A percentile compares a stretch with the other conserved stretches of the same genome.
Evolutionary conservation across 2,797 vertebrate genomes (phyloP).

Genomic region (Tamandua tetradactyla): DNA sequence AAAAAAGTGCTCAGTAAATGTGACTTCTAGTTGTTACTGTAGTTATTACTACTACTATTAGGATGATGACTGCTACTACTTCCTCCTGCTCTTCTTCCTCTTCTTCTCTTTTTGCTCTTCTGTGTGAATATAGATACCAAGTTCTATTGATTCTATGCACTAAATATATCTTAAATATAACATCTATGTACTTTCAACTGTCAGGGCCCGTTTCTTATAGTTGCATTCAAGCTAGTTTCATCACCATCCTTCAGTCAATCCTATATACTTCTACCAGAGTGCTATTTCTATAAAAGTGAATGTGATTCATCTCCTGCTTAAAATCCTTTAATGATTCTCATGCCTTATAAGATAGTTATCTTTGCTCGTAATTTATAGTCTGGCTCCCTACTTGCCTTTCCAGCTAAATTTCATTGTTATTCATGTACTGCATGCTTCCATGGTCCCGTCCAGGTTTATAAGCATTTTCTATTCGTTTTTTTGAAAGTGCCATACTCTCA

Average conservation of each 20-base stretch:
- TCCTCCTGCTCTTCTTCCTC: neutral
- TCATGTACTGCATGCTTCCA: neutral
- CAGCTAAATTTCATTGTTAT: neutral
- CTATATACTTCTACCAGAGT: neutral
- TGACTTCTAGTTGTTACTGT: neutral
- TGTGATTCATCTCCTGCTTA: neutral
- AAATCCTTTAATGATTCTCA: conserved; percentile 18
- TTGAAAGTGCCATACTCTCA: neutral
- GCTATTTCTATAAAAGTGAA: neutral
- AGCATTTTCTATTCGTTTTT: neutral
- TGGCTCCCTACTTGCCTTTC: neutral
- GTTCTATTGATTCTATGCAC: neutral
- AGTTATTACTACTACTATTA: neutral
- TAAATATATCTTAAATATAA: neutral
- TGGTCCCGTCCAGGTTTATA: neutral
- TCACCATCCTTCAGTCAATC: neutral
- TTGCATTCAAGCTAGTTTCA: conserved; percentile 42
- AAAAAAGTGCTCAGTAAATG: neutral
- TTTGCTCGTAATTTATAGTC: neutral
- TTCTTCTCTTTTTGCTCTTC: neutral
- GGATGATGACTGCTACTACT: neutral
- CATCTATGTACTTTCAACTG: conserved; percentile 2
- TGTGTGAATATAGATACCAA: neutral
- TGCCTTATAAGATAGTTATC: neutral
- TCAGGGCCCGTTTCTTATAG: neutral